These are phyloP conservation scores for Noctua janthina DNA, from an alignment of 2,888 invertebrate species.

Conservation along the genomic window DNA sequence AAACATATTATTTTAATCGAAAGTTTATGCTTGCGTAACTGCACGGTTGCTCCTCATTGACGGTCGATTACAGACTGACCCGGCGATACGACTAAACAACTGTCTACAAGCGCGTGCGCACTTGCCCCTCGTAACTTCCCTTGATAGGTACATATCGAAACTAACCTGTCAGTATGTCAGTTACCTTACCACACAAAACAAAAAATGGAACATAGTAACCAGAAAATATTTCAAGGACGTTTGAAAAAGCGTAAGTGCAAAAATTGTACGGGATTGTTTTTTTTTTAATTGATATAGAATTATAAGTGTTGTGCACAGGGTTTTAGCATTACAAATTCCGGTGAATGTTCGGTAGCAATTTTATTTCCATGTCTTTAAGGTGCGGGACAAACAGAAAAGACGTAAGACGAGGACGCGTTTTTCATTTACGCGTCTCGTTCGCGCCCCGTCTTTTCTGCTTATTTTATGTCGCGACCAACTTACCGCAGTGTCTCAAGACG, in stretches of 20 bases:
- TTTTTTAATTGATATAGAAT: background rate
- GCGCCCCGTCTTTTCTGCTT: no score
- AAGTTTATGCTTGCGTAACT: slow-evolving; percentile 24
- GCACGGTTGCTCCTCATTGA: slow-evolving; percentile 38
- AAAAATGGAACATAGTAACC: background rate
- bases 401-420: no score
- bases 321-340: slow-evolving; percentile 26
- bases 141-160: slow-evolving; percentile 31
- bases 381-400: no score
- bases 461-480: no score
- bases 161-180: slow-evolving; percentile 35
- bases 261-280: background rate
- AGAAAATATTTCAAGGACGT: slow-evolving; percentile 17
- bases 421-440: no score
- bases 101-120: slow-evolving; percentile 46
- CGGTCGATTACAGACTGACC: slow-evolving; percentile 53
- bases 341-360: slow-evolving; percentile 32
- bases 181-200: slow-evolving; percentile 15
- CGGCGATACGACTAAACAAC: slow-evolving; percentile 32
- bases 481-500: no score
- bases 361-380: slow-evolving; percentile 38
- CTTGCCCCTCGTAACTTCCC: slow-evolving; percentile 46
- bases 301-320: background rate
- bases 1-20: slow-evolving; percentile 30
- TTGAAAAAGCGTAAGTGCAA: slow-evolving; percentile 1